Percentiles rank a stretch among this genome's conserved stretches.
Evolutionary conservation across 2,888 invertebrate species (phyloP).

Genomic region (Andrena bucephala): DNA sequence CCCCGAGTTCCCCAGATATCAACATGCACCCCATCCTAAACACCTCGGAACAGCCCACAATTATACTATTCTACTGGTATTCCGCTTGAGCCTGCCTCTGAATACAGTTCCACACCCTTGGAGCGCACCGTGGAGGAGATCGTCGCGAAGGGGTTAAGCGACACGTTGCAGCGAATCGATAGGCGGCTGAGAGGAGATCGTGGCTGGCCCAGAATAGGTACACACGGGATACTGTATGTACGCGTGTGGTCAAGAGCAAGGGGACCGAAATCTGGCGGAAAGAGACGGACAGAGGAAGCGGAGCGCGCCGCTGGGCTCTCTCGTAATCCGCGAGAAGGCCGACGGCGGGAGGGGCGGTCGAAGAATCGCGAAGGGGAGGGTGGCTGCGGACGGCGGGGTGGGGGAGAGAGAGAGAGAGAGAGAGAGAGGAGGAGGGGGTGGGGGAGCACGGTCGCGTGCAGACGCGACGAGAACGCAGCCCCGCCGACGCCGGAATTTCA

Average conservation of each 20-base stretch:
- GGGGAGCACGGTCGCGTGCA: not conserved
- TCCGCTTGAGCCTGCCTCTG: not conserved
- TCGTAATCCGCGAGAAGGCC: conserved; percentile 34
- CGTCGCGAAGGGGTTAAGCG: not conserved
- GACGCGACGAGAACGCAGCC: conserved; percentile 37
- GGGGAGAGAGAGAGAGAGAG: not conserved
- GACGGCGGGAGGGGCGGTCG: conserved; percentile 14
- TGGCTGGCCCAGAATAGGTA: conserved; percentile 1
- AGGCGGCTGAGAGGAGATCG: not conserved
- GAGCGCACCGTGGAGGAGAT: not conserved
- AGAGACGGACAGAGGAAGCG: conserved; percentile 16
- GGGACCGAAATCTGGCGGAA: conserved; percentile 15
- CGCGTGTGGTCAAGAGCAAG: conserved; percentile 7
- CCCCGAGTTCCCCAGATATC: no score
- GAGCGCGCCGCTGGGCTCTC: conserved; percentile 11
- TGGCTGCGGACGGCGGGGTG: not conserved
- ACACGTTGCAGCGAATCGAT: not conserved
- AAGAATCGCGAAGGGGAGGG: conserved; percentile 13
- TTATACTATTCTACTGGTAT: no score
- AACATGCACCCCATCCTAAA: no score
- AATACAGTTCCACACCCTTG: not conserved
- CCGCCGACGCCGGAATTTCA: conserved; percentile 50
- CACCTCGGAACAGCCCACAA: no score
- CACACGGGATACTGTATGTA: no score
- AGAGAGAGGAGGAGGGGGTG: not conserved